These are phyloP conservation scores for Cettia cetti DNA, from an alignment of 2,113 vertebrate species.

Conservation along the genomic window DNA sequence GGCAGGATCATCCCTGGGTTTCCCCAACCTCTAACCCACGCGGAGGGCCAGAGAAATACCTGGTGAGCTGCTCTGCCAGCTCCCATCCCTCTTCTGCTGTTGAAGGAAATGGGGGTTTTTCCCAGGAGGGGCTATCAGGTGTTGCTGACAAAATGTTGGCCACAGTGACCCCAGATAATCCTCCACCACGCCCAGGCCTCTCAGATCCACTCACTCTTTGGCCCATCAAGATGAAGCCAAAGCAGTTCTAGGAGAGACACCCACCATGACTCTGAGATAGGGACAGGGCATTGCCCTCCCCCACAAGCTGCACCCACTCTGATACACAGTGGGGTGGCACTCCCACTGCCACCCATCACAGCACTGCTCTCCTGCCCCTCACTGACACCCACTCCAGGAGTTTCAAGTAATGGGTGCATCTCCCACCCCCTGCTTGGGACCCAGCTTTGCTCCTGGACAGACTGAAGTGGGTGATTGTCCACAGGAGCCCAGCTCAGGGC, in stretches of 20 bases:
- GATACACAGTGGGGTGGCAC: background rate
- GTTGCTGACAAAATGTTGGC: background rate
- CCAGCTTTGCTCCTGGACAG: background rate
- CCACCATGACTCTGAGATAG: accelerated
- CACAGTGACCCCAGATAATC: background rate
- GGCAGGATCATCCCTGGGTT: background rate
- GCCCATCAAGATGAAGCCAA: background rate
- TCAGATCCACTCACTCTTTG: background rate
- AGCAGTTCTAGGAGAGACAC: background rate
- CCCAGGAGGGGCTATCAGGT: background rate
- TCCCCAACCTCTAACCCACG: background rate
- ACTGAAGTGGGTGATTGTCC: background rate
- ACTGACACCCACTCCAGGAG: background rate
- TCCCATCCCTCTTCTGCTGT: background rate
- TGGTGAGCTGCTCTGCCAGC: background rate
- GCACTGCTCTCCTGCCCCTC: background rate
- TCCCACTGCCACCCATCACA: background rate
- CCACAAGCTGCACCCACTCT: background rate
- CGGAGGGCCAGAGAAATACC: background rate
- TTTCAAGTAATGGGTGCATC: background rate
- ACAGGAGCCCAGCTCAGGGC: background rate
- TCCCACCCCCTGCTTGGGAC: background rate
- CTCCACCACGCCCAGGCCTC: background rate
- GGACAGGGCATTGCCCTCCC: background rate
- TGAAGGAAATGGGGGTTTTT: background rate